Conservation (phyloP, 2,888 invertebrate genomes). For the Galerucella pusilla region DNA sequence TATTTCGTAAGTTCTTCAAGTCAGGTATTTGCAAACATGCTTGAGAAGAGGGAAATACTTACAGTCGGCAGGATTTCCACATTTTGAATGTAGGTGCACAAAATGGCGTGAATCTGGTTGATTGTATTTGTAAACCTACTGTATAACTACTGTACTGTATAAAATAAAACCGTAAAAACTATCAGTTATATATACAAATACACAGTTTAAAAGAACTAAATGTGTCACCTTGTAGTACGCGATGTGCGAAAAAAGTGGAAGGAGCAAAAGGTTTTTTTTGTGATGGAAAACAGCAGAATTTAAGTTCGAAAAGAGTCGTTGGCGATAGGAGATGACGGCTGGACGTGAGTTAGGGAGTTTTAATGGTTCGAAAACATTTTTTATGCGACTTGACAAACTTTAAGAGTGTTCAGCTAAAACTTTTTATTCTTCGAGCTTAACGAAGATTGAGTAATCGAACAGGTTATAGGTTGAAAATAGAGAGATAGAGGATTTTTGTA, state of each 20-base stretch:
- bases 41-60: too few species aligned
- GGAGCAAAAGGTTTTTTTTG: slow-evolving; percentile 31
- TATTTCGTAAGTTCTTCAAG: too few species aligned
- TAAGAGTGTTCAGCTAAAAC: slow-evolving; percentile 20
- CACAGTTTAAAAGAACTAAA: background rate
- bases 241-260: background rate
- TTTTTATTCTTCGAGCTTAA: slow-evolving; percentile 25
- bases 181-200: background rate
- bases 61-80: too few species aligned
- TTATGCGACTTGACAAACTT: slow-evolving; percentile 22
- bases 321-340: slow-evolving; percentile 19
- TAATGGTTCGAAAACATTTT: slow-evolving; percentile 21
- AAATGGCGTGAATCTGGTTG: too few species aligned
- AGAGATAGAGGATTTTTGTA: background rate
- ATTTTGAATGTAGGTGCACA: too few species aligned
- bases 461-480: slow-evolving; percentile 2
- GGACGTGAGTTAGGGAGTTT: slow-evolving; percentile 33
- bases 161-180: background rate
- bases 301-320: slow-evolving; percentile 18
- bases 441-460: slow-evolving; percentile 21
- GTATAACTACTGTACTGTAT: background rate
- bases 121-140: background rate
- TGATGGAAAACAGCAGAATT: slow-evolving; percentile 39
- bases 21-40: too few species aligned
- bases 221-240: slow-evolving; percentile 11